phyloP scores from a whole-genome alignment of 1,140 invertebrate genomes.

The Lepidotrigona ventralis region DNA sequence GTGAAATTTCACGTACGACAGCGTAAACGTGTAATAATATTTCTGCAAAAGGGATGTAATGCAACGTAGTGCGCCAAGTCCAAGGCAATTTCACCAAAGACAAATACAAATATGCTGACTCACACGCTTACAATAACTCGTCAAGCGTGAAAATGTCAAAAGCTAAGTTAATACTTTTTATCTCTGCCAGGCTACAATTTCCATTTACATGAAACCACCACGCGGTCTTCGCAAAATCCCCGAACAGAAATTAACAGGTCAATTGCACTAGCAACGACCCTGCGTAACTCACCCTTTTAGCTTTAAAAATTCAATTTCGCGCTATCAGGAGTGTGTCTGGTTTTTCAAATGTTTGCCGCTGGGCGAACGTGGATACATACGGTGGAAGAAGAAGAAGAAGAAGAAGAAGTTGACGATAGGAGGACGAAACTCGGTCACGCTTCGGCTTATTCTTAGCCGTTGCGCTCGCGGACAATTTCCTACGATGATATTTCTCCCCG shows the following conservation, averaged over 20 bases:
- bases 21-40: too few species aligned
- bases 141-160: too few species aligned
- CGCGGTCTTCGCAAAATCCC: not conserved
- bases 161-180: too few species aligned
- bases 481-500: conserved; percentile 60
- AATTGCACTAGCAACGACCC: not conserved
- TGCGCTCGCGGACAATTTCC: conserved; percentile 54
- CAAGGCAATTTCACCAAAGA: too few species aligned
- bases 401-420: not conserved
- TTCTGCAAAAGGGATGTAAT: too few species aligned
- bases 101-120: too few species aligned
- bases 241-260: not conserved
- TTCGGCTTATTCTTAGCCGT: conserved; percentile 31
- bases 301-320: not conserved
- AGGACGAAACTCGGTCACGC: conserved; percentile 23
- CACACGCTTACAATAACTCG: too few species aligned
- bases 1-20: too few species aligned
- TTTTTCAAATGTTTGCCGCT: not conserved
- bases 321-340: not conserved
- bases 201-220: too few species aligned
- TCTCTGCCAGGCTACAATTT: too few species aligned
- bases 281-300: not conserved
- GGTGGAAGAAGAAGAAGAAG: too few species aligned
- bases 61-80: too few species aligned
- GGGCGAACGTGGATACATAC: not conserved